Base-by-base conservation (phyloP, 2,113 vertebrate genomes). In the Triplophysa rosa region DNA sequence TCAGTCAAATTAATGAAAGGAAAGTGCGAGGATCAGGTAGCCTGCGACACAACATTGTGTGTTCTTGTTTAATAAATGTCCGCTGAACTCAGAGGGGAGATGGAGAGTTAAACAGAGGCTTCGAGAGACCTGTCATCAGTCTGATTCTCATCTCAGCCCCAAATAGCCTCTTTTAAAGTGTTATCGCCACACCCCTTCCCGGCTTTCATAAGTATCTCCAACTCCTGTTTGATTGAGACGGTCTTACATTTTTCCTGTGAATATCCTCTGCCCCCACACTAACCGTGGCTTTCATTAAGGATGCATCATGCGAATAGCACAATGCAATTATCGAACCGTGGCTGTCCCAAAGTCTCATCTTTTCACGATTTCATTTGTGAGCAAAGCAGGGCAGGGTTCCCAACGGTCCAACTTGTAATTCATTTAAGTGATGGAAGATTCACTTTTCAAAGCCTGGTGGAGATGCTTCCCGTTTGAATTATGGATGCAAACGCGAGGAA, bases 121-220 rank as follows among this genome's bases (percentile, higher is more conserved):
- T 24, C 0, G 14, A 70, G 62, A 80, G 76, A 42, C 64, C 21
- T 23, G 16, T 42, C 42, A 61, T 67, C 42, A 67, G 2, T 45
- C 59, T 63, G 6, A 33, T 62, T 49, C 42, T 54, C 81, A 68
- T 62, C 47, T 63, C 71, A 29, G 37, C 54, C 54, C 77, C 23
- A 40, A 70, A 67, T 62, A 17, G 62, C 17, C 59, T 64, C 62
- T 16, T 37, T 40, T 67, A 49, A 59, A 67, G 49, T 1, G 84
- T 86, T 85, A 87, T 83, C 89, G 88, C 87, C 85, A n/a, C 77
- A 84, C 72, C 78, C 72, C 82, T 90, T 91, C 88, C 84, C 49
- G 4, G 76, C 83, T 90, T 88, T 90, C 90, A 93, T 91, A 89
- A 85, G 81, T 87, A 88, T 90, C 83, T 84, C 79, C 78, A 81